phyloP scores from a whole-genome alignment of 92 coral and sea anemone species.

The Parazoanthus atlanticus region DNA sequence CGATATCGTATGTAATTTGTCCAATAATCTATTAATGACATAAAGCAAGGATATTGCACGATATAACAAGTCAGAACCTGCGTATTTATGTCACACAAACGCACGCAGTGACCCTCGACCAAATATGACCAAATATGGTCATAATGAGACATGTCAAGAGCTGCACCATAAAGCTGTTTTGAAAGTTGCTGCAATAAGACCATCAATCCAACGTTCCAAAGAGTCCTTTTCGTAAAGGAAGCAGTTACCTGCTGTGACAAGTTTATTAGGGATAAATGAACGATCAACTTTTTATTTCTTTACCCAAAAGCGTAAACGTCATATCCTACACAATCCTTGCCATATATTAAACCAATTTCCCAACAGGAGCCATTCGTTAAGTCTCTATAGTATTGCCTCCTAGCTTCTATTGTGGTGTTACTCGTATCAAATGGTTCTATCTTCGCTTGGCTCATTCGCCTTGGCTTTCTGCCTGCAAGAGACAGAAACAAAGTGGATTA shows the following conservation, averaged over 20 bases:
- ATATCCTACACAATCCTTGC: background rate
- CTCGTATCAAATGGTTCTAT: slow-evolving; percentile 2
- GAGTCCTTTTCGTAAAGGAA: background rate
- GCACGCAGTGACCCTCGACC: background rate
- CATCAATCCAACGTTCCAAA: background rate
- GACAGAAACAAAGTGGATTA: slow-evolving; percentile 99
- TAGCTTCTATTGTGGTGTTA: background rate
- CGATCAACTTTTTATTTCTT: background rate
- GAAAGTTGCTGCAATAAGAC: background rate
- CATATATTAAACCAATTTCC: background rate
- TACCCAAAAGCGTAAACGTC: background rate
- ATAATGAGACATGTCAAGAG: background rate
- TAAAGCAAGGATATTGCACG: background rate
- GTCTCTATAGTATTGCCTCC: background rate
- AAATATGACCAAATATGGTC: background rate
- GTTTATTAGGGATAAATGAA: too few relatives aligned
- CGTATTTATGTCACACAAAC: too few relatives aligned
- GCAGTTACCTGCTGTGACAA: background rate
- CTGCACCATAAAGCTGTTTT: background rate
- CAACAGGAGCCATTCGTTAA: background rate
- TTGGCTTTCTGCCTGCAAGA: slow-evolving; percentile 99
- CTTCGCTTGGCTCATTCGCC: slow-evolving; percentile 48
- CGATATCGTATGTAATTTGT: too few relatives aligned
- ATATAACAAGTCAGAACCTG: background rate
- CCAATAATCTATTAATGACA: background rate